These are phyloP conservation scores for Spermophilus dauricus DNA, from an alignment of 2,113 vertebrate genomes.

Conservation along the genomic window DNA sequence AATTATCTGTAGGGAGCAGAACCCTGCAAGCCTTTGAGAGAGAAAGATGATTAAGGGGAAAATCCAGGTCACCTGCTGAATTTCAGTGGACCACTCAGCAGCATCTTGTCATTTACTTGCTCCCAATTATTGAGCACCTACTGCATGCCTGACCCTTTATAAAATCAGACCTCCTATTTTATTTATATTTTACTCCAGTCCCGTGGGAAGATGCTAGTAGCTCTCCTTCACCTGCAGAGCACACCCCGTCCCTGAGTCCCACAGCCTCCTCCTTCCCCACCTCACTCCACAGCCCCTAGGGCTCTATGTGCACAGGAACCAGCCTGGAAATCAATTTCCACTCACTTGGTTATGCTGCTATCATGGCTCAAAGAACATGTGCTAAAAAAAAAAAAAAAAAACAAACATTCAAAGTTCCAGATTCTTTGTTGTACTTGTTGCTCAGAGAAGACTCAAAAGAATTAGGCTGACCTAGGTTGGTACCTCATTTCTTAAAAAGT, in stretches of 20 bases:
- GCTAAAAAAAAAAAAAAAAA: background rate
- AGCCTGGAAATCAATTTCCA: background rate
- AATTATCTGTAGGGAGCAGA: background rate
- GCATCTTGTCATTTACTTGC: background rate
- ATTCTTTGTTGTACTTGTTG: background rate
- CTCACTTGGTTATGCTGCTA: background rate
- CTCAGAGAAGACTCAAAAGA: background rate
- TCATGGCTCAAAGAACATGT: background rate
- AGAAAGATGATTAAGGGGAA: background rate
- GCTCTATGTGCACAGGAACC: rapidly evolving
- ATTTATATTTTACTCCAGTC: background rate
- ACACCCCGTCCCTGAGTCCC: rapidly evolving
- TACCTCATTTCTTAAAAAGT: background rate
- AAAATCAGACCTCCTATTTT: background rate
- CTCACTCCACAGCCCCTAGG: rapidly evolving
- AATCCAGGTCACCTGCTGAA: too few species aligned
- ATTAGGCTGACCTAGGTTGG: background rate
- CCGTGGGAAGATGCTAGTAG: rapidly evolving
- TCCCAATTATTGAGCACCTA: background rate
- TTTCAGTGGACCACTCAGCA: rapidly evolving
- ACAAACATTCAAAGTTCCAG: background rate
- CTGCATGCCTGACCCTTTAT: background rate
- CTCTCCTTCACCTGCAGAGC: background rate
- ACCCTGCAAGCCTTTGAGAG: background rate
- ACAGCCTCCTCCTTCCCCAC: background rate